phyloP scores from a whole-genome alignment of 2,113 vertebrate genomes.

The Marmota flaviventris region DNA sequence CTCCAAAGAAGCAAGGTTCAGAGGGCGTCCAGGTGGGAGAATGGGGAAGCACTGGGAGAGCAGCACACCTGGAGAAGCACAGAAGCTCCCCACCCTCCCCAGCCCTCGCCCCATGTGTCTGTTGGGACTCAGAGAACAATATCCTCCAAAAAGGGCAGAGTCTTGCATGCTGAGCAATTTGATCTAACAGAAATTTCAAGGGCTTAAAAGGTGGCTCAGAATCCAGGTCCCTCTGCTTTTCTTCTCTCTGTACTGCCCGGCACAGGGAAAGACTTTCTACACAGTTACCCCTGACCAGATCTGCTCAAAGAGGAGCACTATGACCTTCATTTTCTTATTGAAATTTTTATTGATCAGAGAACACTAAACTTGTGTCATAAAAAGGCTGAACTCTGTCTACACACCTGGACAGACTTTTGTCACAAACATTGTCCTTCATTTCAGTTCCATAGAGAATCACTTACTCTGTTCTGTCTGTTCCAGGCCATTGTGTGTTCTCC shows the following conservation, averaged over 20 bases:
- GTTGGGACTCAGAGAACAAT: not conserved
- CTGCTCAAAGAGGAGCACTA: too few species aligned
- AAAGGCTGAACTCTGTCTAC: not conserved
- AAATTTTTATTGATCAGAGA: not conserved
- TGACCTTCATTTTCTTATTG: not conserved
- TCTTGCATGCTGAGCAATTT: not conserved
- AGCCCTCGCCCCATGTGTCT: not conserved
- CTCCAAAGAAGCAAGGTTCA: not conserved
- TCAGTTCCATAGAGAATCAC: not conserved
- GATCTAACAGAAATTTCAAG: not conserved
- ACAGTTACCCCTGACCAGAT: not conserved
- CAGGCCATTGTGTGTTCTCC: not conserved
- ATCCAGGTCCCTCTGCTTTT: not conserved
- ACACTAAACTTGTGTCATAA: not conserved
- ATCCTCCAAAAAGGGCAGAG: not conserved
- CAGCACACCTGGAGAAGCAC: fast-evolving
- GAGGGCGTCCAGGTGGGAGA: not conserved
- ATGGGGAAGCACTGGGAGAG: not conserved
- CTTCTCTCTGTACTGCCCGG: not conserved
- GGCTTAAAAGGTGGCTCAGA: not conserved
- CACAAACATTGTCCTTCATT: not conserved
- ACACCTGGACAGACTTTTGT: not conserved
- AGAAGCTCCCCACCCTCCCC: not conserved
- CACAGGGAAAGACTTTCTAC: too few species aligned
- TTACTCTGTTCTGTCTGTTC: too few species aligned